phyloP scores from a whole-genome alignment of 2,888 invertebrate genomes.

The Eilema caniola region DNA sequence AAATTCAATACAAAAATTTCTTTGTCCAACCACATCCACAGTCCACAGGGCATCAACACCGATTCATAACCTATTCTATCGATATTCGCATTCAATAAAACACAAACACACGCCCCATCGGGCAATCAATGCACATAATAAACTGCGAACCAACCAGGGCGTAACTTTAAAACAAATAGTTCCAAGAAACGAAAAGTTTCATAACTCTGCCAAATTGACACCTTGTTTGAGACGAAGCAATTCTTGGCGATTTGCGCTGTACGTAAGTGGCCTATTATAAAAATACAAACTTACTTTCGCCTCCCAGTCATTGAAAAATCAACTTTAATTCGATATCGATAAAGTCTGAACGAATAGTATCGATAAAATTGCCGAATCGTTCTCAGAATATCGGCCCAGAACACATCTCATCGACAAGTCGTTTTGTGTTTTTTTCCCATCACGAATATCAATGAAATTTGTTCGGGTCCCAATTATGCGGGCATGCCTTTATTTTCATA shows the following conservation, averaged over 20 bases:
- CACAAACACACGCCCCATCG: slow-evolving; percentile 67
- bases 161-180: slow-evolving; percentile 84
- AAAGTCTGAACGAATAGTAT: slow-evolving; percentile 36
- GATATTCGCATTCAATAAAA: slow-evolving; percentile 62
- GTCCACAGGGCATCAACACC: slow-evolving; percentile 25
- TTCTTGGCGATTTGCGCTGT: slow-evolving; percentile 83
- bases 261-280: slow-evolving; percentile 85
- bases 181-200: slow-evolving; percentile 82
- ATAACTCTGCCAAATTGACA: slow-evolving; percentile 86
- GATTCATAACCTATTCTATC: slow-evolving; percentile 52
- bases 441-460: slow-evolving; percentile 87
- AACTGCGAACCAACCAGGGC: slow-evolving; percentile 64
- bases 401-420: slow-evolving; percentile 80
- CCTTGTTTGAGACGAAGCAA: slow-evolving; percentile 83
- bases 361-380: slow-evolving; percentile 57
- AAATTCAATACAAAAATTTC: slow-evolving; percentile 10
- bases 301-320: slow-evolving; percentile 34
- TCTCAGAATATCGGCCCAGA: slow-evolving; percentile 74
- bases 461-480: slow-evolving; percentile 82
- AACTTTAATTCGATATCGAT: slow-evolving; percentile 28
- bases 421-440: slow-evolving; percentile 84
- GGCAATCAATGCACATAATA: slow-evolving; percentile 77
- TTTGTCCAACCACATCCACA: slow-evolving; percentile 7
- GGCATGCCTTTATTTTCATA: slow-evolving; percentile 78
- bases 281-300: slow-evolving; percentile 58